Base-by-base conservation (phyloP, 2,888 invertebrate genomes). In the Aradus depressus region DNA sequence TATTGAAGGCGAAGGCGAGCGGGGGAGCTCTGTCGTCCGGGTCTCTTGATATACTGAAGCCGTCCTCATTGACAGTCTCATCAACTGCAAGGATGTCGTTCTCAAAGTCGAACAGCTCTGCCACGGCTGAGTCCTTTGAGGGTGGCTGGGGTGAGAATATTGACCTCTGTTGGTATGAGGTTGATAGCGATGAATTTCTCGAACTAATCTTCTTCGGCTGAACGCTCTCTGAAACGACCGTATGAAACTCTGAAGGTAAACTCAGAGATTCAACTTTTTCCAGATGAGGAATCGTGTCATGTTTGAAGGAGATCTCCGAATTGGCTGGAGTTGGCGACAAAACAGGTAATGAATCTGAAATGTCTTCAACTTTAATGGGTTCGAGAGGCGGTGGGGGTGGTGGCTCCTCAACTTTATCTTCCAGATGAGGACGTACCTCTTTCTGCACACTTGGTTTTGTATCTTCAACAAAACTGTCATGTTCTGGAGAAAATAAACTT, bases 131-230 rank as follows among this genome's bases (percentile, higher is more conserved):
- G 59, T 70, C 71, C 61, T 73, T 71, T 26, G 66, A 64, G 14
- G 76, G 77, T 31, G 77, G 75, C 56, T 80, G 81, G 3, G 84
- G 83, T 1, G 83, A 83, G 66, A 82, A 83, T 64, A 83, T 79
- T 0, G 81, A 79, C 47, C 79, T 72, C 18, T 60, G 63, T 34
- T 59, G 59, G 44, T 58, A 47, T 12, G 59, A 55, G 22, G 54
- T 56, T 39, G 58, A 56, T 5, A 60, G 38, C 14, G 62, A 59
- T 12, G 60, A 58, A 34, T 56, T 54, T 39, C 60, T 55, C 3
- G 61, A 60, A 23, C 55, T 52, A n/a, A 61, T 55, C 50, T 61
- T 62, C 49, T 60, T 60, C n/a, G 61, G 57, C 38, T 60, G 61
- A 8, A 47, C 25, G 25, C 47, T 51, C 35, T 59, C 58, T 26